phyloP scores from a whole-genome alignment of 1,140 invertebrate species.

The Pogonognathellus flavescens region DNA sequence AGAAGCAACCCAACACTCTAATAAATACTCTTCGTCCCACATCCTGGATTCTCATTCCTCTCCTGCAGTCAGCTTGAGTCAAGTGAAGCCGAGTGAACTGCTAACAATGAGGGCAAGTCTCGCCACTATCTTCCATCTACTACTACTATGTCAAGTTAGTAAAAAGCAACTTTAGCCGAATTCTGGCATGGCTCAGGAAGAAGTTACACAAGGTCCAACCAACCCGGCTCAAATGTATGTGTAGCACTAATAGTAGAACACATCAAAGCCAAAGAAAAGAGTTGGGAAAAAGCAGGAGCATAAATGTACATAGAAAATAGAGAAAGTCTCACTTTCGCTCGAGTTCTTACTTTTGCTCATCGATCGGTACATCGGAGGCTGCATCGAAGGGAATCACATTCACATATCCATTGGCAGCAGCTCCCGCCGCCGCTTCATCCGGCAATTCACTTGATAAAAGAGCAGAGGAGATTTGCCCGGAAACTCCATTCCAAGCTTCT shows the following conservation, averaged over 20 bases:
- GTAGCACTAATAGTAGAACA: slow-evolving; percentile 30
- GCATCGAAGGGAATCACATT: slow-evolving; percentile 88
- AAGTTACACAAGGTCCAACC: slow-evolving; percentile 28
- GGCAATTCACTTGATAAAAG: slow-evolving; percentile 69
- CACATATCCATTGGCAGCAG: slow-evolving; percentile 68
- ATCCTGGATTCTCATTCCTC: slow-evolving; percentile 34
- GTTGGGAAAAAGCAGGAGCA: slow-evolving; percentile 22
- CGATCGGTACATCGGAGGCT: slow-evolving; percentile 83
- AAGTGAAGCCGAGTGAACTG: slow-evolving; percentile 43
- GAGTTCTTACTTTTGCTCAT: slow-evolving; percentile 86
- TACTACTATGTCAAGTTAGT: slow-evolving; percentile 10
- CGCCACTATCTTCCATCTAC: slow-evolving; percentile 27
- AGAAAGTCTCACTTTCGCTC: slow-evolving; percentile 42
- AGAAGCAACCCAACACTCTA: slow-evolving; percentile 48
- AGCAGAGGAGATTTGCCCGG: slow-evolving; percentile 69
- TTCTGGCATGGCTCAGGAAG: slow-evolving; percentile 24
- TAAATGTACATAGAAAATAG: slow-evolving; percentile 47
- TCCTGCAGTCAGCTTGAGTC: slow-evolving; percentile 27
- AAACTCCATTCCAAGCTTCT: slow-evolving; percentile 53
- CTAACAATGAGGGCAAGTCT: slow-evolving; percentile 42
- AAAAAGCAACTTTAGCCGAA: slow-evolving; percentile 33
- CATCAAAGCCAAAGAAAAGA: slow-evolving; percentile 35
- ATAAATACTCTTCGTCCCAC: slow-evolving; percentile 49
- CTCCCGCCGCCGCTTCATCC: slow-evolving; percentile 72
- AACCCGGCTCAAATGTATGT: slow-evolving; percentile 27